Evolutionary conservation across 2,888 invertebrate species (phyloP).

Genomic region (Phaedon cochleariae): DNA sequence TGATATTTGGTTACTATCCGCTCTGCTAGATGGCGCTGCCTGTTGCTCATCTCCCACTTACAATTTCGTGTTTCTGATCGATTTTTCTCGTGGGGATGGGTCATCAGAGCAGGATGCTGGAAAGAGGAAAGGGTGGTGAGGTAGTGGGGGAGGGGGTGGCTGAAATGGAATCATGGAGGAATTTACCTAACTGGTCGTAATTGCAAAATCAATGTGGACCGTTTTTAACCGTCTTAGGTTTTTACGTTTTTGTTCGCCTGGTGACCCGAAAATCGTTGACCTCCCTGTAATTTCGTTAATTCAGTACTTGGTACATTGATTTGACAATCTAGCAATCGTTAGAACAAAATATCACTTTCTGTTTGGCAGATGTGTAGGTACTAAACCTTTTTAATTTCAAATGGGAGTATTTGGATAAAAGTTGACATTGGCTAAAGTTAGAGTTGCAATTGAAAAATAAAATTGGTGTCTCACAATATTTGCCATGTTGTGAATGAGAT

Average conservation of each 20-base stretch:
- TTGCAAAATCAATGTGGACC: constrained; percentile 26
- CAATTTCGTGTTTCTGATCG: background rate
- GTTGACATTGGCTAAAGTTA: no score
- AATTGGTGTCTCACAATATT: no score
- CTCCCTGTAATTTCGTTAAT: no score
- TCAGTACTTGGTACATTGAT: no score
- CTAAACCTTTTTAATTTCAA: no score
- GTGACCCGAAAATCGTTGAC: background rate
- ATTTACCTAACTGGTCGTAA: constrained; percentile 27
- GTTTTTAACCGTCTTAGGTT: background rate
- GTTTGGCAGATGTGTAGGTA: no score
- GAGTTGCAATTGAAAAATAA: no score
- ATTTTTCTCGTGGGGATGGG: background rate
- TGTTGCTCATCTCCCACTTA: background rate
- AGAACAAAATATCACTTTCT: no score
- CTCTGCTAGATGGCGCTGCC: background rate
- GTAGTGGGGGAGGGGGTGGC: background rate
- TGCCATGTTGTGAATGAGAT: no score
- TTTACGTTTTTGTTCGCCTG: background rate
- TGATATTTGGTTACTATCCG: no score
- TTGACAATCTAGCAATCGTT: no score
- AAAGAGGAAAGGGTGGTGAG: constrained; percentile 30
- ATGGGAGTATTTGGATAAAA: no score
- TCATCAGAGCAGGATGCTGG: background rate
- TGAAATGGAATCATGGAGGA: constrained; percentile 36